Conservation (phyloP, 1,140 invertebrate species). For the Cotesia glomerata region DNA sequence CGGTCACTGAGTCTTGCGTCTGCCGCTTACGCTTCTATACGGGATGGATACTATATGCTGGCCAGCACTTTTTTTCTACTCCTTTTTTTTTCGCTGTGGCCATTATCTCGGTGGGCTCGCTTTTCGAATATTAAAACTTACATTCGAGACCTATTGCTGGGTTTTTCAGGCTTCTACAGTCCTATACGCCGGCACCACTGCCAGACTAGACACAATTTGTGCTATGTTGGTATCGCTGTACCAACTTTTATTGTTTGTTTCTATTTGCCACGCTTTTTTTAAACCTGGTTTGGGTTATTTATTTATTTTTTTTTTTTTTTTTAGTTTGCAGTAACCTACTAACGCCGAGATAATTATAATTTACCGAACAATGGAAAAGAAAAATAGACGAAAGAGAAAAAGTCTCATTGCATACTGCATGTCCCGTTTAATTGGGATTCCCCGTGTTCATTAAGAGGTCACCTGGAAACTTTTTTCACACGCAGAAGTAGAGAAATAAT, state of each 20-base stretch:
- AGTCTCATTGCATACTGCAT: constrained; percentile 4
- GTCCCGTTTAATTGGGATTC: constrained; percentile 7
- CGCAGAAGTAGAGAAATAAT: no score
- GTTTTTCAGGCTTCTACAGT: background rate
- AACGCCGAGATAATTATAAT: constrained; percentile 13
- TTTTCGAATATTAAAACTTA: constrained; percentile 30
- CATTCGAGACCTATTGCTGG: constrained; percentile 20
- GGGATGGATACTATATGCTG: no score
- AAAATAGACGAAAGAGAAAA: background rate
- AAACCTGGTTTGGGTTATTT: no score
- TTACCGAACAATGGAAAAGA: background rate
- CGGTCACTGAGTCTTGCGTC: background rate
- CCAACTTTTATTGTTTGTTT: no score
- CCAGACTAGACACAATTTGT: background rate
- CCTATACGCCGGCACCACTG: background rate
- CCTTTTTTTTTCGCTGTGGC: background rate
- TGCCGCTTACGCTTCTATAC: background rate
- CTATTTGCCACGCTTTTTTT: no score
- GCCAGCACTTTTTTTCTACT: background rate
- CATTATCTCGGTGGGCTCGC: constrained; percentile 16
- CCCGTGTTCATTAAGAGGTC: background rate
- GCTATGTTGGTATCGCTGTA: background rate
- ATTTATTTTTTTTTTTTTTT: no score
- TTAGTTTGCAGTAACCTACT: background rate
- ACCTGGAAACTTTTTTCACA: background rate